Evolutionary conservation across 1,140 invertebrate species (phyloP), one percentile per base, ranked within the genome.

Genomic region (Leptonema lineaticorne): DNA sequence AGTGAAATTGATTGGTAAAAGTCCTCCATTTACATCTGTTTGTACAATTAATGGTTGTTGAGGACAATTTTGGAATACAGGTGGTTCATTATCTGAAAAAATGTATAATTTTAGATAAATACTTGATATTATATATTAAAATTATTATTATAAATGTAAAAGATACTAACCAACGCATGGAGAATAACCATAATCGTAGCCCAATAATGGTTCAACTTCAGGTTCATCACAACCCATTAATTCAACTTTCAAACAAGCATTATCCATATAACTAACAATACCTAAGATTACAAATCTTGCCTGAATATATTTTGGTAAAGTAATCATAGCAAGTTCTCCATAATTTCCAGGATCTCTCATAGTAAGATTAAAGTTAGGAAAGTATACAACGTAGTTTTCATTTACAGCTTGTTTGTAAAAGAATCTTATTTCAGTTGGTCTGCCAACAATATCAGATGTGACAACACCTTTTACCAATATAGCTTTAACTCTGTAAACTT

Each of bases 331-430:
- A 33, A 98, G 78, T 83, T 97, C 95, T 58, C 94, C 94, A 77
- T 94, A 96, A 77, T 96, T 96, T 72, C 95, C 95, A 24, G 94
- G 93, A 78, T 96, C 93, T 69, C 93, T 84, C 87, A 93, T 94
- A 0, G 94, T 96, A 22, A 96, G 78, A 78, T 96, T 97, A 76
- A 96, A 96, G 75, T 97, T 96, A 11, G 95, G 95, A 84, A 96
- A 97, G 74, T 97, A 97, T 0, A 97, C 93, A 6, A 97, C 94
- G 75, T 96, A 97, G 75, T 97, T 96, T 77, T 97, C 95, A 73
- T 82, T 89, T 79, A 96, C 94, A 3, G 91, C 85, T 81, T 94
- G 92, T 81, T 98, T 98, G 78, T 98, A 98, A 85, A 98, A 98
- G 81, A 98, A 95, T 67, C 96, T 85, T 63, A 98, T 94, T 85